A percentile compares a stretch with the other conserved stretches of the same genome.
phyloP scores from a whole-genome alignment of 2,113 vertebrate species.

The Manacus vitellinus region DNA sequence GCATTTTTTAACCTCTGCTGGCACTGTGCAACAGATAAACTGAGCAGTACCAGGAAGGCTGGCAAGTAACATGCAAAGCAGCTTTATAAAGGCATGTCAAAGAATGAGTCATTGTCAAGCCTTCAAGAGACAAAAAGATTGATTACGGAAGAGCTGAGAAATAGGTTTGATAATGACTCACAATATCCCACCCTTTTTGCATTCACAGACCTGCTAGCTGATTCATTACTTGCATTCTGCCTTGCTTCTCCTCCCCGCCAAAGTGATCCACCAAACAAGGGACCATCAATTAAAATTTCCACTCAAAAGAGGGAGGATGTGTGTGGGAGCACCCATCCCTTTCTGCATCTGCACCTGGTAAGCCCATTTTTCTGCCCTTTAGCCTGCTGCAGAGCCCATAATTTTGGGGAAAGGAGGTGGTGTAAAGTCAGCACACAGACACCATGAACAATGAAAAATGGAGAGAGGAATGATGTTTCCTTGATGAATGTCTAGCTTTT shows the following conservation, averaged over 20 bases:
- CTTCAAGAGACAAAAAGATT: conserved; percentile 60
- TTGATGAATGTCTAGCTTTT: background rate
- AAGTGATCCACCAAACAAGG: conserved; percentile 31
- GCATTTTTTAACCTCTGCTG: background rate
- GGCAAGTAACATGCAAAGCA: background rate
- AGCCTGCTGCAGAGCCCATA: background rate
- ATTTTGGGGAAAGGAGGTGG: background rate
- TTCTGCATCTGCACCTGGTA: background rate
- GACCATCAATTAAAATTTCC: background rate
- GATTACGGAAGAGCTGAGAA: conserved; percentile 70
- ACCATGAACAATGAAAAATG: background rate
- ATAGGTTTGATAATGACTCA: conserved; percentile 69
- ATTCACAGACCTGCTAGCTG: conserved; percentile 54
- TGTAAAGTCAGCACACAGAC: background rate
- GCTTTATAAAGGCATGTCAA: conserved; percentile 58
- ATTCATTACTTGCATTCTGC: conserved; percentile 68
- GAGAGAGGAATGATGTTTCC: background rate
- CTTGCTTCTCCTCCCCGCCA: conserved; percentile 26
- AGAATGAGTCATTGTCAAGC: conserved; percentile 69
- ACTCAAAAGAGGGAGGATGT: background rate
- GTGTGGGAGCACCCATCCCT: background rate
- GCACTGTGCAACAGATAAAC: background rate
- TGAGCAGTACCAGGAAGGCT: background rate
- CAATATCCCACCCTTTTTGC: conserved; percentile 60
- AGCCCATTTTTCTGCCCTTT: background rate